Conservation (phyloP, 2,797 vertebrate genomes). For the Manis javanica region DNA sequence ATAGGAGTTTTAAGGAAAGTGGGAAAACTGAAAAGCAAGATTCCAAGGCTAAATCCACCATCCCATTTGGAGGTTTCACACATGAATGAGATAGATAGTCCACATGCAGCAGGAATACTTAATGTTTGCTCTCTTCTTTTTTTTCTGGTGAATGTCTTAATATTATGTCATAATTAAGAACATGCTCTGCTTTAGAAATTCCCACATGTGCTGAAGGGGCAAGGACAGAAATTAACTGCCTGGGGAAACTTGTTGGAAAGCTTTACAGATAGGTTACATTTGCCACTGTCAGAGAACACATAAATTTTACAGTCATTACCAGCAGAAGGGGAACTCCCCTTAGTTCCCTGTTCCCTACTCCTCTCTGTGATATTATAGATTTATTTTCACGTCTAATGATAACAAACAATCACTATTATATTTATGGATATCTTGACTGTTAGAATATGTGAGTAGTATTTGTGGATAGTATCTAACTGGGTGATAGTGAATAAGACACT, state of each 20-base stretch:
- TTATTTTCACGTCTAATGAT: background rate
- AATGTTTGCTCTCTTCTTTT: background rate
- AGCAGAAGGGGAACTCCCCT: rapidly evolving
- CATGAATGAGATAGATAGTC: background rate
- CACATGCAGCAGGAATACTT: background rate
- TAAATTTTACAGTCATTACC: background rate
- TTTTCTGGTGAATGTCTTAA: constrained; percentile 30
- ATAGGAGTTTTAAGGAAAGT: background rate
- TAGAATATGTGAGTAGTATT: background rate
- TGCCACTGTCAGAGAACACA: constrained; percentile 14
- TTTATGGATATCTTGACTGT: background rate
- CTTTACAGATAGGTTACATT: constrained; percentile 34
- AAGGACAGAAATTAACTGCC: constrained; percentile 60
- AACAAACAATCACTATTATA: background rate
- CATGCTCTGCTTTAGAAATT: background rate
- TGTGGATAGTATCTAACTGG: background rate
- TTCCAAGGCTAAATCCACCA: background rate
- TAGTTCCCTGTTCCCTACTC: background rate
- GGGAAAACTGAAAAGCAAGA: background rate
- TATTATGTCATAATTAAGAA: constrained; percentile 6
- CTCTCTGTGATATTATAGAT: background rate
- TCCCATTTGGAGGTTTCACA: background rate
- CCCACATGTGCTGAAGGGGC: background rate
- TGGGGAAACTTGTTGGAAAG: constrained; percentile 49
- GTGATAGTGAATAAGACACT: background rate